Conservation (phyloP, 92 coral and sea anemone genomes). For the Meandrina meandrites region DNA sequence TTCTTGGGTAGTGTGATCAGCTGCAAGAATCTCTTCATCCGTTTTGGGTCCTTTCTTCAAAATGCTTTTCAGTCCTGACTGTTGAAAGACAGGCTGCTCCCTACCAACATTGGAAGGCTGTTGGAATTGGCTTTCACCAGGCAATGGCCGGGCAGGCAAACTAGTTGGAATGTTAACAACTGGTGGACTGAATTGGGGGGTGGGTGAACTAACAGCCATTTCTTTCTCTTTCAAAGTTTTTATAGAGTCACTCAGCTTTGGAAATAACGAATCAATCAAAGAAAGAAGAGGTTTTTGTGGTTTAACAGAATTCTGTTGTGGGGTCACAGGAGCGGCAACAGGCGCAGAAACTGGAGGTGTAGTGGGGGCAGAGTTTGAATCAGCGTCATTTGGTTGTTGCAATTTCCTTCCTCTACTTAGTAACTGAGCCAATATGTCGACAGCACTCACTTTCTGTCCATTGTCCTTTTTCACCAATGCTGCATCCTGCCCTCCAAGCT, state of each 20-base stretch:
- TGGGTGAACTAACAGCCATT: conserved; percentile 37
- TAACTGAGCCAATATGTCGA: conserved; percentile 83
- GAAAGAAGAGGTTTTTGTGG: conserved; percentile 69
- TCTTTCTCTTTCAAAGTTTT: conserved; percentile 75
- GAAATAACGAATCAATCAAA: conserved; percentile 87
- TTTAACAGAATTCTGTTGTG: conserved; percentile 45
- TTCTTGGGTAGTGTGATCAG: neutral
- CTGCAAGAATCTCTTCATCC: neutral
- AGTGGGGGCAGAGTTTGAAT: conserved; percentile 36
- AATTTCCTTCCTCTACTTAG: conserved; percentile 83
- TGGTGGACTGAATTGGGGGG: neutral
- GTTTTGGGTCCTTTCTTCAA: conserved; percentile 1
- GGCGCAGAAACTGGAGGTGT: conserved; percentile 42
- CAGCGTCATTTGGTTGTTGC: conserved; percentile 54
- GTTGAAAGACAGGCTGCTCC: conserved; percentile 6
- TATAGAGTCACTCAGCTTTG: conserved; percentile 81
- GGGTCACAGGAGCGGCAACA: conserved; percentile 32
- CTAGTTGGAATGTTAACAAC: conserved; percentile 5
- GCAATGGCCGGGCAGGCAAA: conserved; percentile 28
- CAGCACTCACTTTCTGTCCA: conserved; percentile 75
- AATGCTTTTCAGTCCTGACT: conserved; percentile 5
- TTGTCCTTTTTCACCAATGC: conserved; percentile 27
- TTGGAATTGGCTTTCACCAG: conserved; percentile 20
- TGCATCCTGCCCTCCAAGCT: conserved; percentile 30
- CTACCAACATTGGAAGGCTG: conserved; percentile 7